Evolutionary conservation across 2,113 vertebrate genomes (phyloP).

Genomic region (Baryphthengus martii): DNA sequence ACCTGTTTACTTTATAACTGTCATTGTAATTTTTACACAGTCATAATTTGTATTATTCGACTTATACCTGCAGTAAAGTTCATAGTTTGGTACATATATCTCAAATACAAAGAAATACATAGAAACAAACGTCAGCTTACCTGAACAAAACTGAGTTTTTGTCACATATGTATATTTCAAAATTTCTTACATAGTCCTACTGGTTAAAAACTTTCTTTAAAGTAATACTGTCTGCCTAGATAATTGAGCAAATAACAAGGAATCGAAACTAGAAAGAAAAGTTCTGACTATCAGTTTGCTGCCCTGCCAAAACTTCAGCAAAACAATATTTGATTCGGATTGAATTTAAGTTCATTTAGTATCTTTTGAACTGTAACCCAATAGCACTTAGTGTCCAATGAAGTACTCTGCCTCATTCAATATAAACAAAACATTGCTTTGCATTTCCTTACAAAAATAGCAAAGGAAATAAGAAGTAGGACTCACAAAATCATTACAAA

Average conservation of each 20-base stretch:
- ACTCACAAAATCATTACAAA: not conserved
- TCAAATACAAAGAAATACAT: not conserved
- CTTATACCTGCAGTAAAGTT: not conserved
- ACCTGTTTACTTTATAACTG: not conserved
- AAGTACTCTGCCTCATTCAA: not conserved
- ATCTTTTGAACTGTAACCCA: not conserved
- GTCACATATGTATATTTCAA: not conserved
- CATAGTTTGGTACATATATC: not conserved
- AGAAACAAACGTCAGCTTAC: not conserved
- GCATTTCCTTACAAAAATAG: not conserved
- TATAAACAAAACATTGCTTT: not conserved
- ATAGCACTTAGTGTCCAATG: not conserved
- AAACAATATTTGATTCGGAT: not conserved
- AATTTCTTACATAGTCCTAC: not conserved
- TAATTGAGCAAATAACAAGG: not conserved
- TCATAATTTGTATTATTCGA: not conserved
- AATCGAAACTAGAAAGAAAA: not conserved
- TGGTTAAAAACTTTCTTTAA: not conserved
- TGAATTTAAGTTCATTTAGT: not conserved
- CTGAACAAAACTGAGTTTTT: not conserved
- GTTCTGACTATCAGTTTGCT: not conserved
- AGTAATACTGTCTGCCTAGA: not conserved
- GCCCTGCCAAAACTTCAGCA: not conserved
- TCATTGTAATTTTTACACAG: not conserved
- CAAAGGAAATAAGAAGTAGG: not conserved